Percentiles rank a stretch among this genome's conserved stretches.
phyloP scores from a whole-genome alignment of 2,113 vertebrate genomes.

The Conger conger region DNA sequence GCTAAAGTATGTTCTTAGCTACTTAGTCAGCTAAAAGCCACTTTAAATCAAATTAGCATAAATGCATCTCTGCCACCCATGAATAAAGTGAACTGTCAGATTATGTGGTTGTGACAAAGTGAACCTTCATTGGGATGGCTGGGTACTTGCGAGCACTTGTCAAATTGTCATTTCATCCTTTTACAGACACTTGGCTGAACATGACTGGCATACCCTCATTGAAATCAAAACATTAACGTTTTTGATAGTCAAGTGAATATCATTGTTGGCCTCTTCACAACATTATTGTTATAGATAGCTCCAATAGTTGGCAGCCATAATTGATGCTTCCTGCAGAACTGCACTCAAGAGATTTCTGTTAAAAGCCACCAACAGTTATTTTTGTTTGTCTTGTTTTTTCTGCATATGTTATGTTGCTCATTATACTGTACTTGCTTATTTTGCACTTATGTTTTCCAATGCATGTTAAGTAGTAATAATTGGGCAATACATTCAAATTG shows the following conservation, averaged over 20 bases:
- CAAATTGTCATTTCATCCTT: not conserved
- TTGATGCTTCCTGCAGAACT: not conserved
- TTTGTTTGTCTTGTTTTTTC: not conserved
- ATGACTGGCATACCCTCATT: not conserved
- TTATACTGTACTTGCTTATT: not conserved
- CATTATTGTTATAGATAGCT: not conserved
- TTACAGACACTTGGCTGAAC: not conserved
- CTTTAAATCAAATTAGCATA: no score
- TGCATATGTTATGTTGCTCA: not conserved
- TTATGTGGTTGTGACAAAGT: not conserved
- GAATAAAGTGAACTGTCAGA: no score
- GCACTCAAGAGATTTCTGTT: not conserved
- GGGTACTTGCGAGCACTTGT: not conserved
- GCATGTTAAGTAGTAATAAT: not conserved
- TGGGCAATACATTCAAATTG: not conserved
- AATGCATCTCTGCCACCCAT: no score
- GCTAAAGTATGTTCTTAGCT: no score
- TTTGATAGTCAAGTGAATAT: not conserved
- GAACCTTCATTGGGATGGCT: not conserved
- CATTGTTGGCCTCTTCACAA: not conserved
- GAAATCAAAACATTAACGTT: not conserved
- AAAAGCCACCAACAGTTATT: not conserved
- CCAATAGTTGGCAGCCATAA: not conserved
- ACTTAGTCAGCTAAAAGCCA: no score
- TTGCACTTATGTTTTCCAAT: not conserved